A percentile compares a stretch with the other conserved stretches of the same genome.
Conservation (phyloP, 2,113 vertebrate species). For the Pandion haliaetus region DNA sequence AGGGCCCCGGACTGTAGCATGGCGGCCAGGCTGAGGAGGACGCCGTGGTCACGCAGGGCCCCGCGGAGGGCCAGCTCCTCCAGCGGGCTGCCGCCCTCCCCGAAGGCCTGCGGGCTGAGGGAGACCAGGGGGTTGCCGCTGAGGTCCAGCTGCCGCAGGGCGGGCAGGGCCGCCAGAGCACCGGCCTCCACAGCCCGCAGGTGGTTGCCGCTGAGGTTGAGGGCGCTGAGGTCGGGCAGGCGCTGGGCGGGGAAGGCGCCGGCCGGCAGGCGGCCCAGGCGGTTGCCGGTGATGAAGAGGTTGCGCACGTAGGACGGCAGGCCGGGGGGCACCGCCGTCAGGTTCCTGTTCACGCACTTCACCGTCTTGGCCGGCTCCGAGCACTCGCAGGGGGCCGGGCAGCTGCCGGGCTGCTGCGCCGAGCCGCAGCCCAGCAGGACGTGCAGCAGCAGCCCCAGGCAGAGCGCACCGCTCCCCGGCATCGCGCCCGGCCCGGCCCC, state of each 20-base stretch:
- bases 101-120: constrained; percentile 78
- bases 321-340: constrained; percentile 78
- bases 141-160: constrained; percentile 83
- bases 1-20: constrained; percentile 66
- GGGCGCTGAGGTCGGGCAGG: constrained; percentile 76
- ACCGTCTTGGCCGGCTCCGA: constrained; percentile 73
- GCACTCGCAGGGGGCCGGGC: constrained; percentile 84
- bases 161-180: constrained; percentile 81
- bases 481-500: constrained; percentile 11
- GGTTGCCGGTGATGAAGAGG: constrained; percentile 85
- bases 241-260: constrained; percentile 79
- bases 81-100: constrained; percentile 66
- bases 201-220: constrained; percentile 84
- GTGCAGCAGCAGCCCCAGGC: constrained; percentile 32
- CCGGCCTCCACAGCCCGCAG: constrained; percentile 74
- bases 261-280: constrained; percentile 67
- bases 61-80: constrained; percentile 72
- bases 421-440: constrained; percentile 58
- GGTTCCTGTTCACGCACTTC: constrained; percentile 83
- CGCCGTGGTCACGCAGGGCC: constrained; percentile 54
- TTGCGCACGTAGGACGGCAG: constrained; percentile 79
- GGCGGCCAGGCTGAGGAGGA: constrained; percentile 51
- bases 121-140: constrained; percentile 81
- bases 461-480: constrained; percentile 37
- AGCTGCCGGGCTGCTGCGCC: constrained; percentile 61